Evolutionary conservation across 2,888 invertebrate genomes (phyloP).

Genomic region (Silvanus unidentatus): DNA sequence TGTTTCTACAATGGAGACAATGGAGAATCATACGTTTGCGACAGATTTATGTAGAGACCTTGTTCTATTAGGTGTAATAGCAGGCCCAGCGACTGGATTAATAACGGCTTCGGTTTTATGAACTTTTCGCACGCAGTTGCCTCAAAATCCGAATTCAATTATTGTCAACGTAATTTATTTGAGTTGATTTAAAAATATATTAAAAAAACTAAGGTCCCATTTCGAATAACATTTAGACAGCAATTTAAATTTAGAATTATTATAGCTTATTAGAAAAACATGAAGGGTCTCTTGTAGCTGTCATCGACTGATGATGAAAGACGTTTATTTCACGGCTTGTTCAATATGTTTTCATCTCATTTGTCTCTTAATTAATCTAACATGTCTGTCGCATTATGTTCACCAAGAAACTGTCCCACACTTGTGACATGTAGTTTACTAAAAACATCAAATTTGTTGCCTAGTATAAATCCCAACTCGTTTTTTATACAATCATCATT

Average conservation of each 20-base stretch:
- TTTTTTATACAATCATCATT: slow-evolving; percentile 1
- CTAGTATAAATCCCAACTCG: background rate
- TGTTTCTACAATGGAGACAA: slow-evolving; percentile 43
- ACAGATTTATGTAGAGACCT: slow-evolving; percentile 38
- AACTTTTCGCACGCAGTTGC: slow-evolving; percentile 17
- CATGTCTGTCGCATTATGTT: slow-evolving; percentile 18
- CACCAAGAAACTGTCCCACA: background rate
- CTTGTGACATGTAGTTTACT: background rate
- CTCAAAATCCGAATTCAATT: slow-evolving; percentile 1
- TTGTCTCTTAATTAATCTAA: slow-evolving; percentile 39
- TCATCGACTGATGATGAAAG: slow-evolving; percentile 36
- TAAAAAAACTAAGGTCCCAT: too few species aligned
- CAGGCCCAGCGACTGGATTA: slow-evolving; percentile 11
- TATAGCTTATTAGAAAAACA: slow-evolving; percentile 18
- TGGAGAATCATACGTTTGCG: slow-evolving; percentile 42
- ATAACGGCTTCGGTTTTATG: slow-evolving; percentile 15
- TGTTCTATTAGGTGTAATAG: slow-evolving; percentile 16
- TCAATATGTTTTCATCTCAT: slow-evolving; percentile 39
- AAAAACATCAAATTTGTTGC: background rate
- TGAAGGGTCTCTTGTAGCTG: slow-evolving; percentile 35
- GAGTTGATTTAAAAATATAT: too few species aligned
- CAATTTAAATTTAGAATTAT: too few species aligned
- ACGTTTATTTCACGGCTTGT: slow-evolving; percentile 36
- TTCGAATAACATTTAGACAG: too few species aligned
- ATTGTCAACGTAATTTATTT: too few species aligned